Base-by-base conservation (phyloP, 2,888 invertebrate species). In the Aphidius colemani region DNA sequence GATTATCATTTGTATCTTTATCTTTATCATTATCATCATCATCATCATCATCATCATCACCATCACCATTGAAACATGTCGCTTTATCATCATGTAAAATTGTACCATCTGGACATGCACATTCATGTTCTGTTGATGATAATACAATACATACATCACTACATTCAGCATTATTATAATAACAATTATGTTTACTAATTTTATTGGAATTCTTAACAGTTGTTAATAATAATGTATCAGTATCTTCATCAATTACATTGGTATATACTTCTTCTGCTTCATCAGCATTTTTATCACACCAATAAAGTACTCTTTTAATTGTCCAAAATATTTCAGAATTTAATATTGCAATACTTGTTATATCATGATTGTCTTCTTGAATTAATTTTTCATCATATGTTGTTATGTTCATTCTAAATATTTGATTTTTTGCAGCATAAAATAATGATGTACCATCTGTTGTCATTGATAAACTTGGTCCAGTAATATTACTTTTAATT, bases 1-100 rank as follows among this genome's bases (percentile, higher is more conserved):
- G n/a, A n/a, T n/a, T 70, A 77, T 94, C 94, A 74, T 94, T 94
- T 0, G 89, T 89, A 9, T 86, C 86, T 74, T 94, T 93, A 0
- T 79, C 78, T 75, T 94, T 94, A 74, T 94, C 91, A 59, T 86
- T 84, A 0, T 77, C 75, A 0, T 86, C 84, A 71, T 93, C 86
- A 84, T 43, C 85, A 0, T 79, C 78, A 75, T 94, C 94, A 74
- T 94, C 91, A 59, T 86, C 84, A 0, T 77, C 75, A 0, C 86
- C 84, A 71, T 93, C 86, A 84, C 43, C 85, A 70, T 66, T 84
- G 83, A 3, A 79, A 72, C 94, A 95, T 0, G 85, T 87, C 41
- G 78, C 82, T 43, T 85, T 85, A 30, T 87, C 85, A 0, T 77
- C 72, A 2, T 78, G 79, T 9, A 90, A 82, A 1, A 85, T 78